These are phyloP conservation scores for Cyprinodon tularosa DNA, from an alignment of 2,113 vertebrate genomes.

Conservation along the genomic window DNA sequence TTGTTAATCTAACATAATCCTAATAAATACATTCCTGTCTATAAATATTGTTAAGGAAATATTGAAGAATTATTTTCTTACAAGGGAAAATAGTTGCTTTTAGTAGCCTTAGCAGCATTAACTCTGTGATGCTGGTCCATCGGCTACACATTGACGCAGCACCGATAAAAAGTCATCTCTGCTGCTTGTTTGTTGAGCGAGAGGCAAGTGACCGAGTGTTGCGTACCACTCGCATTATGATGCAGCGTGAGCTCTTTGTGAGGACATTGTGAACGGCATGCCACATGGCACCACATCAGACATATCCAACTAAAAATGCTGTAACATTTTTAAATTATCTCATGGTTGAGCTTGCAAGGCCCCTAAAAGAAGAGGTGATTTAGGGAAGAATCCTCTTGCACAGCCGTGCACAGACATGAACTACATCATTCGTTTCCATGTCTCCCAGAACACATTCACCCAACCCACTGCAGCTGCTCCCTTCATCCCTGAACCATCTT, in stretches of 20 bases:
- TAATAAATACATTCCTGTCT: too few species aligned
- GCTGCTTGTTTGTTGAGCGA: constrained; percentile 28
- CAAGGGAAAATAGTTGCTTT: neutral
- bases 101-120: neutral
- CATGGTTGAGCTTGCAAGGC: neutral
- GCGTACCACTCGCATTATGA: constrained; percentile 24
- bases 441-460: constrained; percentile 36
- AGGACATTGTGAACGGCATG: constrained; percentile 10
- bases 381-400: neutral
- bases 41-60: too few species aligned
- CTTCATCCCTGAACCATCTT: constrained; percentile 17
- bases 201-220: constrained; percentile 14
- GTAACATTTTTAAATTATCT: neutral
- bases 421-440: constrained; percentile 21
- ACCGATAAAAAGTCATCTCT: constrained; percentile 25
- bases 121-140: neutral
- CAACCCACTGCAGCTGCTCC: constrained; percentile 33
- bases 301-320: neutral
- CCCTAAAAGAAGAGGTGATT: neutral
- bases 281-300: neutral
- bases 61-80: neutral
- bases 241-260: constrained; percentile 2
- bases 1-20: too few species aligned
- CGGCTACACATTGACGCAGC: constrained; percentile 10
- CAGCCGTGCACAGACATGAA: neutral